Evolutionary conservation across 2,797 vertebrate species (phyloP).

Genomic region (Danio jaintianensis): DNA sequence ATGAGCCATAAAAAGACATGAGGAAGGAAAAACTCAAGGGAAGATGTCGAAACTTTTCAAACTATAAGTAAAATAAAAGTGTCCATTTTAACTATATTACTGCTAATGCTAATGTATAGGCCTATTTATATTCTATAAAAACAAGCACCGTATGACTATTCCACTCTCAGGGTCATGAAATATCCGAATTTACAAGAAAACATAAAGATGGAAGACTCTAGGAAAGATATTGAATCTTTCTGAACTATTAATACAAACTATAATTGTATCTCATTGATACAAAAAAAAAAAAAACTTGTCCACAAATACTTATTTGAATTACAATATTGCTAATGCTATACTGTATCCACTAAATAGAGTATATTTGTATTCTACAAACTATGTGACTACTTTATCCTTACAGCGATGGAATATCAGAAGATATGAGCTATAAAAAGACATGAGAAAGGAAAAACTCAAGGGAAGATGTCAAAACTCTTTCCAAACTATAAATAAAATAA

Average conservation of each 20-base stretch:
- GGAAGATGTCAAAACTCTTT: slow-evolving; percentile 15
- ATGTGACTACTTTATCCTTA: background rate
- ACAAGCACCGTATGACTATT: background rate
- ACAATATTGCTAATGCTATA: too few relatives aligned
- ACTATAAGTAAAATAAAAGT: too few relatives aligned
- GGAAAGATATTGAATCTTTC: background rate
- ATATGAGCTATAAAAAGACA: background rate
- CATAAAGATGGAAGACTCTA: background rate
- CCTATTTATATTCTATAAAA: background rate
- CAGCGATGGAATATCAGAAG: background rate
- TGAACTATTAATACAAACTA: too few relatives aligned
- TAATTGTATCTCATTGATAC: too few relatives aligned
- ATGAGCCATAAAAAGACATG: background rate
- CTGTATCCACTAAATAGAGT: too few relatives aligned
- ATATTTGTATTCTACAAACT: too few relatives aligned
- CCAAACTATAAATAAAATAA: too few relatives aligned
- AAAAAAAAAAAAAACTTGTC: too few relatives aligned
- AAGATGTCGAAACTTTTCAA: background rate
- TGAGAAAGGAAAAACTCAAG: background rate
- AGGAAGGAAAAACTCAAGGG: background rate
- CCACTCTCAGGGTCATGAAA: background rate
- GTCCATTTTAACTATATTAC: too few relatives aligned
- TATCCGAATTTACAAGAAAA: background rate
- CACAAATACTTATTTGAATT: too few relatives aligned
- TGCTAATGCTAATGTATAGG: too few relatives aligned